These are phyloP conservation scores for Rhagoletis pomonella DNA, from an alignment of 1,140 invertebrate species.

Conservation along the genomic window DNA sequence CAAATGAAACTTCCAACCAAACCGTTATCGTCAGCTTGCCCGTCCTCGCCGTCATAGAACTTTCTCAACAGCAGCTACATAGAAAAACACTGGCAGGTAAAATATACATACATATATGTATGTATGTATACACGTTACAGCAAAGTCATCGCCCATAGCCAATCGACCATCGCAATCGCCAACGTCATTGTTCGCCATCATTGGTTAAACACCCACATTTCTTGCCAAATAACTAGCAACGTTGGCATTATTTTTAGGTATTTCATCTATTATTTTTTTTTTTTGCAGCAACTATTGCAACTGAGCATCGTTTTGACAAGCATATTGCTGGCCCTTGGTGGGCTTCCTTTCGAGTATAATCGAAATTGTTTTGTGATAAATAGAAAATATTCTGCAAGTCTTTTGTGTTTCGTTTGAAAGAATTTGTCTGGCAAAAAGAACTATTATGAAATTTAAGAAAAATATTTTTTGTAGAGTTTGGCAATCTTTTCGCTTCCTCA, in stretches of 20 bases:
- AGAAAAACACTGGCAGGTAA: not conserved
- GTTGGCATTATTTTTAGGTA: not conserved
- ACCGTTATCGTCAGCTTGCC: not conserved
- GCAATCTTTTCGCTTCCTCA: too few species aligned
- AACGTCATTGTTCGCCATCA: not conserved
- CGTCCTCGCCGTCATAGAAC: not conserved
- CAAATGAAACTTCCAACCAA: not conserved
- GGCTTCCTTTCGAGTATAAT: too few species aligned
- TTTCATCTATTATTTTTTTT: too few species aligned
- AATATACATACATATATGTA: too few species aligned
- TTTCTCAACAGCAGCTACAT: not conserved
- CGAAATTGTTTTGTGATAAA: too few species aligned
- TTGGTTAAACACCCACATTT: not conserved
- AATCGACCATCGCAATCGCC: not conserved
- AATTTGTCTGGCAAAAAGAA: too few species aligned
- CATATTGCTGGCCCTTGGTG: too few species aligned
- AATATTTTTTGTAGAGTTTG: too few species aligned
- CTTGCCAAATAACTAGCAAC: not conserved
- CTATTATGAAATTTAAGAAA: too few species aligned
- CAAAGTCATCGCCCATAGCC: not conserved
- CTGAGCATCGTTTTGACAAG: not conserved
- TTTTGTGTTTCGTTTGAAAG: too few species aligned
- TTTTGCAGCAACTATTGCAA: not conserved
- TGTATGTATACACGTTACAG: too few species aligned
- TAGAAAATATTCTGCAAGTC: too few species aligned